Evolutionary conservation across 2,113 vertebrate species (phyloP).

Genomic region (Xiphophorus maculatus): DNA sequence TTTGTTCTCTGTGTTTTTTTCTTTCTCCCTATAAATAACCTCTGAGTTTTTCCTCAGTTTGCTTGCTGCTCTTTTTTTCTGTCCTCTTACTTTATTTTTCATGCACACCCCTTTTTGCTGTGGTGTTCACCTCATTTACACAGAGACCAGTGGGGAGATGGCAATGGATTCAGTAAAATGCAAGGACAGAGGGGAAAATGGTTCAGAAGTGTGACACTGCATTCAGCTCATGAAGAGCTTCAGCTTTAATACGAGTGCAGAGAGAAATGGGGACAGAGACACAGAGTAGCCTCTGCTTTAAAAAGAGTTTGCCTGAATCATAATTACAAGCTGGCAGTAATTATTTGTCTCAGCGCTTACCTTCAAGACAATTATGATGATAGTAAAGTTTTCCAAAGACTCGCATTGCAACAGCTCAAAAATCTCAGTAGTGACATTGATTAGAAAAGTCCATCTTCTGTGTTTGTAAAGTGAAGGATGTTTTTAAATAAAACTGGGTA

Average conservation of each 20-base stretch:
- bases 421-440: constrained; percentile 25
- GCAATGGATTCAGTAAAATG: constrained; percentile 24
- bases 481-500: background rate
- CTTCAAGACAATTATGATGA: constrained; percentile 30
- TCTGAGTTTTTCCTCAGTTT: constrained; percentile 1
- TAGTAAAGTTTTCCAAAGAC: constrained; percentile 20
- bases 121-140: constrained; percentile 12
- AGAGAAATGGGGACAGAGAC: constrained; percentile 21
- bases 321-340: constrained; percentile 45
- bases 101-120: constrained; percentile 18
- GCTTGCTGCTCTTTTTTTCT: background rate
- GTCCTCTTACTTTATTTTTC: background rate
- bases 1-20: constrained; percentile 1
- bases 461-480: background rate
- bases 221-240: constrained; percentile 8
- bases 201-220: constrained; percentile 10
- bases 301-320: constrained; percentile 39
- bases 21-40: constrained; percentile 8
- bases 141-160: constrained; percentile 21
- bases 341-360: constrained; percentile 35
- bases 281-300: constrained; percentile 19
- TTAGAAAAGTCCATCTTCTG: constrained; percentile 23
- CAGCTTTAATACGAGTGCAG: constrained; percentile 23
- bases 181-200: constrained; percentile 11
- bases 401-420: constrained; percentile 14